Evolutionary conservation across 2,888 invertebrate genomes (phyloP).

Genomic region (Limnephilus auricula): DNA sequence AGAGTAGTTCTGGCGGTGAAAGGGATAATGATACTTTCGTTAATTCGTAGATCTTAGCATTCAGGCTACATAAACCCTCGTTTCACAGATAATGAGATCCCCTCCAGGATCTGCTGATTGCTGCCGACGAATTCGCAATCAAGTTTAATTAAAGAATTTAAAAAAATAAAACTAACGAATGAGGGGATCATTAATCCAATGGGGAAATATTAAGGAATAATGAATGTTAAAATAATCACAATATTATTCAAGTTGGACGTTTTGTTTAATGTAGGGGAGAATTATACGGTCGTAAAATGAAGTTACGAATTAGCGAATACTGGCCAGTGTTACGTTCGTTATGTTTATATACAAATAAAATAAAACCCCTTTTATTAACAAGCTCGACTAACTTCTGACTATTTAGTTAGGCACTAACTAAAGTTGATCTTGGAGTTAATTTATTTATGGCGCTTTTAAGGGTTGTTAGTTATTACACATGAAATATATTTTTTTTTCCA

Average conservation of each 20-base stretch:
- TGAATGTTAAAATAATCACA: not conserved
- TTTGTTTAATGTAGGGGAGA: not conserved
- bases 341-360: not conserved
- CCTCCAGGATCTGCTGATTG: not conserved
- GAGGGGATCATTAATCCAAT: not conserved
- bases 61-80: not conserved
- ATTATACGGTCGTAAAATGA: not conserved
- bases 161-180: not conserved
- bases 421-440: not conserved
- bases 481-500: no score
- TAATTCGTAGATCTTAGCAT: not conserved
- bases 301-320: not conserved
- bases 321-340: not conserved
- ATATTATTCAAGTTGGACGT: not conserved
- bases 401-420: not conserved
- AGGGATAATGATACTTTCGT: not conserved
- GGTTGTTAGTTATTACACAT: no score
- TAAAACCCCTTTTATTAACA: not conserved
- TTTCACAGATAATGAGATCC: not conserved
- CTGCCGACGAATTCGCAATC: not conserved
- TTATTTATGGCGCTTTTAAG: no score
- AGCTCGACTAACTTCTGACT: not conserved
- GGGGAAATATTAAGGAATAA: not conserved
- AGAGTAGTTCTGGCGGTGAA: not conserved
- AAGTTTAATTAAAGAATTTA: not conserved